phyloP scores from a whole-genome alignment of 1,140 invertebrate species.

The Geopemphigus sp. region DNA sequence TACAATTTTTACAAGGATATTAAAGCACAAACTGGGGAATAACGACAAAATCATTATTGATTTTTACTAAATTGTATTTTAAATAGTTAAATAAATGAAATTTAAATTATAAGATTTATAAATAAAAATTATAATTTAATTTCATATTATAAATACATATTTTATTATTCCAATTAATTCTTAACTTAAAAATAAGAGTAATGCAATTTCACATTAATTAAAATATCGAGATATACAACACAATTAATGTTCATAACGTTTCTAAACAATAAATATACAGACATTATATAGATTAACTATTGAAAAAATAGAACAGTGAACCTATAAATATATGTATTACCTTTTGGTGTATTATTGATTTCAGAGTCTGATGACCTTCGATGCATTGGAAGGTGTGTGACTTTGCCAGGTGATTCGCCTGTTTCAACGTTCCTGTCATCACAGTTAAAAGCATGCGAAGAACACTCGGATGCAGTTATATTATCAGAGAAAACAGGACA shows the following conservation, averaged over 20 bases:
- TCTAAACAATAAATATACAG: not conserved
- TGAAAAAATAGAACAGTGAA: not conserved
- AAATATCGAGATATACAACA: not conserved
- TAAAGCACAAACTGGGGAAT: no score
- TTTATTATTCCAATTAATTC: no score
- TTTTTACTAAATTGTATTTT: no score
- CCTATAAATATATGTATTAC: slow-evolving; percentile 58
- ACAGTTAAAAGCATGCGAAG: slow-evolving; percentile 49
- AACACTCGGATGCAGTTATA: slow-evolving; percentile 48
- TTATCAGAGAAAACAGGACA: slow-evolving; percentile 44
- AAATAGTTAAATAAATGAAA: no score
- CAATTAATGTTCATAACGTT: not conserved
- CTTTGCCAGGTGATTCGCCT: slow-evolving; percentile 42
- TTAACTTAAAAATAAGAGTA: no score
- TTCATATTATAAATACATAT: no score
- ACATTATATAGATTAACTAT: not conserved
- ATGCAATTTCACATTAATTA: no score
- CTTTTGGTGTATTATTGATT: slow-evolving; percentile 87
- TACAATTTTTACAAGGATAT: no score
- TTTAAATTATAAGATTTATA: no score
- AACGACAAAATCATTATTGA: no score
- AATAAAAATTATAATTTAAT: no score
- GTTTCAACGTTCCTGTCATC: slow-evolving; percentile 40
- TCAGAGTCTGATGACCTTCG: slow-evolving; percentile 90
- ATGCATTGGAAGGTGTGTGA: slow-evolving; percentile 48